These are phyloP conservation scores for Monochamus alternatus DNA, from an alignment of 2,888 invertebrate species.

Conservation along the genomic window DNA sequence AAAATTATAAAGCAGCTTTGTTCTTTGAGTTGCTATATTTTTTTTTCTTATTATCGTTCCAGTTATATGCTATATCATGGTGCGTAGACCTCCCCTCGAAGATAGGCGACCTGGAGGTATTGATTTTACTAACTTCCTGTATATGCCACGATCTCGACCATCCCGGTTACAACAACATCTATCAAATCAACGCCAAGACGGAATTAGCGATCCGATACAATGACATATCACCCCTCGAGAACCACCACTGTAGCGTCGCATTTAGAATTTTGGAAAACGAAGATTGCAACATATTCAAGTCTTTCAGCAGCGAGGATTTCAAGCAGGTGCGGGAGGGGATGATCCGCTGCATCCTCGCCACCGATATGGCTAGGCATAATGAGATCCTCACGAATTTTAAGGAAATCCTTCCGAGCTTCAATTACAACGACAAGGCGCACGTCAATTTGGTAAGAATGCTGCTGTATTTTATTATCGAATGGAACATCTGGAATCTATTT, in stretches of 20 bases:
- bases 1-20: no score
- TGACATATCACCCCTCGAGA: slow-evolving; percentile 89
- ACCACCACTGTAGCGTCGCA: slow-evolving; percentile 89
- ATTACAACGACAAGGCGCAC: slow-evolving; percentile 80
- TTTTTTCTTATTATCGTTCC: slow-evolving; percentile 53
- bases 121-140: slow-evolving; percentile 84
- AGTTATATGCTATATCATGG: slow-evolving; percentile 89
- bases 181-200: slow-evolving; percentile 88
- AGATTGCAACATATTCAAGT: slow-evolving; percentile 85
- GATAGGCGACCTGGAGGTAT: slow-evolving; percentile 83
- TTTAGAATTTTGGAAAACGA: slow-evolving; percentile 85
- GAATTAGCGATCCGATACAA: slow-evolving; percentile 88
- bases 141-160: slow-evolving; percentile 88
- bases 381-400: slow-evolving; percentile 83
- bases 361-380: slow-evolving; percentile 87
- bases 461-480: background rate
- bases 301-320: slow-evolving; percentile 77
- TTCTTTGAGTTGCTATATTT: background rate
- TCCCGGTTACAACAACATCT: slow-evolving; percentile 85
- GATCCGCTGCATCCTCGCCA: slow-evolving; percentile 84
- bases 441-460: slow-evolving; percentile 79
- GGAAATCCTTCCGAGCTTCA: slow-evolving; percentile 78
- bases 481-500: background rate
- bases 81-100: slow-evolving; percentile 80
- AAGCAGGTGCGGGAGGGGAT: slow-evolving; percentile 83